These are phyloP conservation scores for Kryptolebias ocellatus DNA, from an alignment of 2,797 vertebrate species.

Conservation along the genomic window DNA sequence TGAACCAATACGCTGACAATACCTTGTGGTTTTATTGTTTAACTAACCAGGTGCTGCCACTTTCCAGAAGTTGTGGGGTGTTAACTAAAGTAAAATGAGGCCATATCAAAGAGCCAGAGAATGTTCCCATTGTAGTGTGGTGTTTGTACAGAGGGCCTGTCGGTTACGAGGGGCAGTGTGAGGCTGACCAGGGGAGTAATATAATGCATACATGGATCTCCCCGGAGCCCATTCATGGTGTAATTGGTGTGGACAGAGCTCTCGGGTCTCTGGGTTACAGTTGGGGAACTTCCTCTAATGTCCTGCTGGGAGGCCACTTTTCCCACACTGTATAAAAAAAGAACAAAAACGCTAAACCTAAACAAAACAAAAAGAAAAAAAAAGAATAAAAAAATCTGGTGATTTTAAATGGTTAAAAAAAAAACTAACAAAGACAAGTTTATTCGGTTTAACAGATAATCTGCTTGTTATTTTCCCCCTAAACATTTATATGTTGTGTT, in stretches of 20 bases:
- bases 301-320: conserved; percentile 64
- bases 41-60: conserved; percentile 58
- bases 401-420: background rate
- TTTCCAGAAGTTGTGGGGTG: conserved; percentile 76
- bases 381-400: background rate
- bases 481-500: background rate
- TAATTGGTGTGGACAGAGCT: conserved; percentile 82
- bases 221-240: conserved; percentile 76
- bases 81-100: conserved; percentile 72
- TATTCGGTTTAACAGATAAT: no score
- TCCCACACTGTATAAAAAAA: conserved; percentile 44
- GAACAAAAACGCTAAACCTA: conserved; percentile 15
- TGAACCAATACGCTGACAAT: conserved; percentile 47
- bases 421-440: background rate
- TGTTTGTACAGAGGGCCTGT: conserved; percentile 72
- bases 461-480: background rate
- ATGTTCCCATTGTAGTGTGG: conserved; percentile 75
- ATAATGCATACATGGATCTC: conserved; percentile 78
- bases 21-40: conserved; percentile 47
- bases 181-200: conserved; percentile 74
- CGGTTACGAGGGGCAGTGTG: conserved; percentile 64
- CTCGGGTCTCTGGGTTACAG: conserved; percentile 72
- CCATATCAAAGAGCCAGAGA: conserved; percentile 75
- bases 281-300: conserved; percentile 70
- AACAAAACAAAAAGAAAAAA: no score